Percentiles rank a stretch among this genome's conserved stretches.
Conservation (phyloP, 2,888 invertebrate species). For the Disparrhopalites patrizii region DNA sequence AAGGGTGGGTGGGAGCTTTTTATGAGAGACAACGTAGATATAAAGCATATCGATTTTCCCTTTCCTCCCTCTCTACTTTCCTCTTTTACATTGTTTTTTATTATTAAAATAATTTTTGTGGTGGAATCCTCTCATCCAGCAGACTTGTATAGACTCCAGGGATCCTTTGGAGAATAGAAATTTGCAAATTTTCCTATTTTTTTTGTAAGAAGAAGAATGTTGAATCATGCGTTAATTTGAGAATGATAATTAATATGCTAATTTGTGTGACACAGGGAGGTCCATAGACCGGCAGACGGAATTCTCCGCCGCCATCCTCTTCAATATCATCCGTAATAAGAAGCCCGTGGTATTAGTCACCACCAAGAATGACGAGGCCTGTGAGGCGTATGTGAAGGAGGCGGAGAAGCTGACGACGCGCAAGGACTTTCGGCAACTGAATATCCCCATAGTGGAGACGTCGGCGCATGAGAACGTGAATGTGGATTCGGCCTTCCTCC, state of each 20-base stretch:
- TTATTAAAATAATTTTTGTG: background rate
- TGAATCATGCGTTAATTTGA: background rate
- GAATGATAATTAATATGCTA: background rate
- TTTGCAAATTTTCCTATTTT: background rate
- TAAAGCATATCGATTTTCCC: too few species aligned
- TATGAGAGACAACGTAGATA: too few species aligned
- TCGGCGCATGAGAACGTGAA: constrained; percentile 96
- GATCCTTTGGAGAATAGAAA: too few species aligned
- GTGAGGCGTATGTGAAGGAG: constrained; percentile 79
- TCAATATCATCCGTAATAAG: constrained; percentile 83
- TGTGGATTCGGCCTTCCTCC: constrained; percentile 84
- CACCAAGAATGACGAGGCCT: constrained; percentile 91
- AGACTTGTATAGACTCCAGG: too few species aligned
- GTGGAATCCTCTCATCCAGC: too few species aligned
- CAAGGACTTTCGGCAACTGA: constrained; percentile 80
- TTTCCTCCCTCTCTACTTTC: background rate
- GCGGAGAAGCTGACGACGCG: constrained; percentile 81
- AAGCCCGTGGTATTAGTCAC: constrained; percentile 93
- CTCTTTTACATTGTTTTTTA: background rate
- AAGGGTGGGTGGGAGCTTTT: too few species aligned
- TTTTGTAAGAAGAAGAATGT: background rate
- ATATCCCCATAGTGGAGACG: constrained; percentile 85
- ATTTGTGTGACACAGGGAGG: constrained; percentile 35
- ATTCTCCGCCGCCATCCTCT: constrained; percentile 75
- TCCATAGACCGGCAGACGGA: constrained; percentile 65